A percentile compares a stretch with the other conserved stretches of the same genome.
Conservation (phyloP, 1,140 invertebrate genomes). For the Cephus cinctus region DNA sequence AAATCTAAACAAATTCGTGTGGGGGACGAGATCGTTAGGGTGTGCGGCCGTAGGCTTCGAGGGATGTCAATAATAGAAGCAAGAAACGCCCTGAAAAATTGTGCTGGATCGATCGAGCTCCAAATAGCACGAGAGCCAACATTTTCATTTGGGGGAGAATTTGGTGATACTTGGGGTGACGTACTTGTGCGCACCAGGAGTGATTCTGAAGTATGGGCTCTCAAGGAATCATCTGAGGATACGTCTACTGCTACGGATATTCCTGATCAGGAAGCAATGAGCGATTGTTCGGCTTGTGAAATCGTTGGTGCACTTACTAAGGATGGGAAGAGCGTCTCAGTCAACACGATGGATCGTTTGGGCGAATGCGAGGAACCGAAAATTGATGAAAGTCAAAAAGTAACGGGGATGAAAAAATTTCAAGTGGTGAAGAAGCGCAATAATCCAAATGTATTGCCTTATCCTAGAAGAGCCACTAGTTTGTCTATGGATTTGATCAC, state of each 20-base stretch:
- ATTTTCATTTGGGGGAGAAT: constrained; percentile 24
- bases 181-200: constrained; percentile 28
- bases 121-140: constrained; percentile 36
- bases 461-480: constrained; percentile 33
- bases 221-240: constrained; percentile 17
- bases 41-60: constrained; percentile 65
- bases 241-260: neutral
- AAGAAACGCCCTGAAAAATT: constrained; percentile 57
- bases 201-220: constrained; percentile 41
- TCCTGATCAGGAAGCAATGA: neutral
- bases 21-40: constrained; percentile 69
- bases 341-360: constrained; percentile 15
- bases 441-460: constrained; percentile 9
- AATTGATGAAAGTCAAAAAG: constrained; percentile 20
- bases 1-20: constrained; percentile 49
- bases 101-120: constrained; percentile 38
- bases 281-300: constrained; percentile 12
- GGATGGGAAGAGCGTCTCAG: constrained; percentile 24
- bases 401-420: constrained; percentile 53
- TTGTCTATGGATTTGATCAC: constrained; percentile 43
- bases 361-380: neutral
- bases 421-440: constrained; percentile 41
- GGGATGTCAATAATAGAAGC: constrained; percentile 65
- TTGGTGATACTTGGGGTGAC: constrained; percentile 36
- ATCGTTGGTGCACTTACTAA: constrained; percentile 29